Conservation (phyloP, 1,140 invertebrate genomes). For the Sycobia sp. region DNA sequence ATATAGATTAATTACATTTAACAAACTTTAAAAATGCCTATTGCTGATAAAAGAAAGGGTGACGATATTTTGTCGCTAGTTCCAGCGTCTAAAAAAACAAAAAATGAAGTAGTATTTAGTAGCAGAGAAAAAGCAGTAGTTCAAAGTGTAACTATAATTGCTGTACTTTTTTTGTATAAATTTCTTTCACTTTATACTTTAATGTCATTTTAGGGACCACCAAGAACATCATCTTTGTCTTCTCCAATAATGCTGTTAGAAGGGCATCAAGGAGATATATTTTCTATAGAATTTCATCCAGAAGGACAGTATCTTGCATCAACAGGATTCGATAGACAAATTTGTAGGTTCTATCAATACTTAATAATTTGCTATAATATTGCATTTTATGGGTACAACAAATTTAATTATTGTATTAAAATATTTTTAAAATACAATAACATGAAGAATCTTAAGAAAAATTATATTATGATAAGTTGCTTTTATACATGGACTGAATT, state of each 20-base stretch:
- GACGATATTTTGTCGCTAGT: conserved; percentile 73
- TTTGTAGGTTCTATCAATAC: conserved; percentile 74
- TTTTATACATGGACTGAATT: no score
- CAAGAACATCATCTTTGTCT: conserved; percentile 85
- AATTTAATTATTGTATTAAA: neutral
- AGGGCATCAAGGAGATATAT: conserved; percentile 97
- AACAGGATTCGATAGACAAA: conserved; percentile 94
- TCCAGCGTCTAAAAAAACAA: conserved; percentile 70
- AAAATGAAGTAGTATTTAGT: conserved; percentile 73
- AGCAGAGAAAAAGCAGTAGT: conserved; percentile 72
- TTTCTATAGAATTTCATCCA: conserved; percentile 91
- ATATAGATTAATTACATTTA: no score
- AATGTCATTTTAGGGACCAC: conserved; percentile 63
- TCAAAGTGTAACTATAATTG: conserved; percentile 60
- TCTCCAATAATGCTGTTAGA: conserved; percentile 96
- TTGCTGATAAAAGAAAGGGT: conserved; percentile 68
- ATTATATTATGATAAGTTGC: no score
- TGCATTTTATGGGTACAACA: no score
- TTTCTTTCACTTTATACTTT: conserved; percentile 1
- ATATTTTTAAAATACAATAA: neutral
- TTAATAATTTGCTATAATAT: neutral
- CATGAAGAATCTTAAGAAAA: no score
- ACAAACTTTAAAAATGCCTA: conserved; percentile 53
- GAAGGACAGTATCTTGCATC: conserved; percentile 93
- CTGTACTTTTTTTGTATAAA: neutral